phyloP scores from a whole-genome alignment of 2,888 invertebrate genomes.

The Clepsis dumicolana region DNA sequence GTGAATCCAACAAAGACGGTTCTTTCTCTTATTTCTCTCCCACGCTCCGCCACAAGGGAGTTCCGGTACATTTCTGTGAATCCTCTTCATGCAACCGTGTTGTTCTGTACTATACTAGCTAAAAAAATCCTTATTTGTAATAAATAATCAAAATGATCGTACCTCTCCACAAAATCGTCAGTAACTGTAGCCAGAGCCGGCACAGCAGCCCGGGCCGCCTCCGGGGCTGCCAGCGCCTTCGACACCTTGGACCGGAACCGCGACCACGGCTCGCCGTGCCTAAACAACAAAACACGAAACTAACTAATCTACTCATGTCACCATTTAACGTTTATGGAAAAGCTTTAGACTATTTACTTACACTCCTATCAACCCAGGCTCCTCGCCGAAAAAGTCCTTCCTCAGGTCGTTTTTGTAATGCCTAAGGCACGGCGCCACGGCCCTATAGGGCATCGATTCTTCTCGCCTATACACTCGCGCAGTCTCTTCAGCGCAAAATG shows the following conservation, averaged over 20 bases:
- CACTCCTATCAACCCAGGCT: conserved; percentile 91
- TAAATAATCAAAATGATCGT: conserved; percentile 1
- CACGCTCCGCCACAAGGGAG: too few relatives aligned
- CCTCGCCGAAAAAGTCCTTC: conserved; percentile 89
- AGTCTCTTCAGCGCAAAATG: conserved; percentile 91
- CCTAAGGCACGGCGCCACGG: conserved; percentile 90
- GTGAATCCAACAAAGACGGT: too few relatives aligned
- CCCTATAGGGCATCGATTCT: conserved; percentile 89
- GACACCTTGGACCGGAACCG: conserved; percentile 93
- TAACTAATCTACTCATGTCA: conserved; percentile 13
- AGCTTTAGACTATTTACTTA: conserved; percentile 74
- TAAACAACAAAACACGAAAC: conserved; percentile 66
- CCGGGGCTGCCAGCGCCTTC: conserved; percentile 92
- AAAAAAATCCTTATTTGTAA: not conserved
- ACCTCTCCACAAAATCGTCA: conserved; percentile 91
- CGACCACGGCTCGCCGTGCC: conserved; percentile 96
- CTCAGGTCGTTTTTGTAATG: conserved; percentile 90
- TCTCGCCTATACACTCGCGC: conserved; percentile 89
- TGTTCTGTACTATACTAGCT: not conserved
- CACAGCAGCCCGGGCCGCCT: conserved; percentile 91
- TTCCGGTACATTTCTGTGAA: too few relatives aligned
- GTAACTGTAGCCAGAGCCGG: conserved; percentile 91
- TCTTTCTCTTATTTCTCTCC: too few relatives aligned
- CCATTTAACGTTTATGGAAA: conserved; percentile 14
- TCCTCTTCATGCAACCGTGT: not conserved